Percentiles rank a stretch among this genome's conserved stretches.
Conservation (phyloP, 2,113 vertebrate genomes). For the Natator depressus region DNA sequence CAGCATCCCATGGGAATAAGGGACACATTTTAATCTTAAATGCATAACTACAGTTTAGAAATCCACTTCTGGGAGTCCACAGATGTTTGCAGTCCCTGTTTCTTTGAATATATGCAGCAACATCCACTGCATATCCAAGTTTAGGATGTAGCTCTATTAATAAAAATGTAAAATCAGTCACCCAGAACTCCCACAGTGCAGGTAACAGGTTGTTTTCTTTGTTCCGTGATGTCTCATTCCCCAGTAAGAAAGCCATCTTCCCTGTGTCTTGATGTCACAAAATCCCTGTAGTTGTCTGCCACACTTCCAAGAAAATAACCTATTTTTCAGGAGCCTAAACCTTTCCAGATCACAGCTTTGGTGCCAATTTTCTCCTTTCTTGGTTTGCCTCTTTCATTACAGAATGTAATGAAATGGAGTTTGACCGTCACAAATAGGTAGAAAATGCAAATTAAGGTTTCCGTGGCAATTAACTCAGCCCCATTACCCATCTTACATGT, state of each 20-base stretch:
- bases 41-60: background rate
- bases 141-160: background rate
- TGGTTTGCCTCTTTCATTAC: background rate
- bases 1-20: background rate
- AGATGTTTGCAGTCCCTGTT: background rate
- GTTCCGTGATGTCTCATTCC: background rate
- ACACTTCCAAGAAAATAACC: fast-evolving
- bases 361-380: background rate
- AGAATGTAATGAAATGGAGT: fast-evolving
- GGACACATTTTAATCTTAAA: background rate
- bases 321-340: background rate
- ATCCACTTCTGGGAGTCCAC: background rate
- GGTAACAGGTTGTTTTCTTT: background rate
- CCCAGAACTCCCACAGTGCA: background rate
- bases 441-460: background rate
- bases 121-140: background rate
- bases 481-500: fast-evolving
- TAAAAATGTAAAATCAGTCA: background rate
- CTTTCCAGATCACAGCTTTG: background rate
- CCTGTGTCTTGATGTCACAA: too few species aligned
- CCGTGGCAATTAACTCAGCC: background rate
- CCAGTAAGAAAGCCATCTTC: background rate
- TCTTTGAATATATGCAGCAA: background rate
- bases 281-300: background rate
- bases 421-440: background rate